Percentiles rank a stretch among this genome's conserved stretches.
Conservation (phyloP, 2,888 invertebrate genomes). For the Hypolimnas misippus region DNA sequence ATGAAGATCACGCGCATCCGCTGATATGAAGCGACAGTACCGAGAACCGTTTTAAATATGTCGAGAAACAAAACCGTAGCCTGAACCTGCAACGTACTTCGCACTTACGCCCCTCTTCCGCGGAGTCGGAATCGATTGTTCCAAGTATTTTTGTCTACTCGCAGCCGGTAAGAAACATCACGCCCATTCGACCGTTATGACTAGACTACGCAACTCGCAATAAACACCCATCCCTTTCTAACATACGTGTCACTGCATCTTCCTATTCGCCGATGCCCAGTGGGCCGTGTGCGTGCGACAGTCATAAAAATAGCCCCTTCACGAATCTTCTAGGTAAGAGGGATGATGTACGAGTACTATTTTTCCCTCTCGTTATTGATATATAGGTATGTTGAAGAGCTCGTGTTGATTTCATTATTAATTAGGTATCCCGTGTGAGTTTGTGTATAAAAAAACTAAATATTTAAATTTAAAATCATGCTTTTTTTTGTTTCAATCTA, state of each 20-base stretch:
- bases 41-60: conserved; percentile 1
- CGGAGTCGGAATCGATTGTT: conserved; percentile 75
- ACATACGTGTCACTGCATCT: conserved; percentile 72
- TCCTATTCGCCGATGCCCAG: conserved; percentile 75
- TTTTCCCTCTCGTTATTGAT: conserved; percentile 75
- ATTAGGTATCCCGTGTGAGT: conserved; percentile 16
- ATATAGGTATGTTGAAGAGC: conserved; percentile 58
- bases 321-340: conserved; percentile 76
- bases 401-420: conserved; percentile 47
- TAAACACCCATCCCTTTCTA: conserved; percentile 74
- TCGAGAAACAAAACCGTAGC: background rate
- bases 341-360: conserved; percentile 67
- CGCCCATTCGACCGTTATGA: conserved; percentile 85
- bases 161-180: conserved; percentile 83
- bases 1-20: background rate
- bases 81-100: too few relatives aligned
- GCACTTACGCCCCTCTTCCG: conserved; percentile 67
- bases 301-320: conserved; percentile 84
- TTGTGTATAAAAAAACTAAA: too few relatives aligned
- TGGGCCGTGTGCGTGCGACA: conserved; percentile 82
- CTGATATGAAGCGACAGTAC: background rate
- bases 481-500: background rate
- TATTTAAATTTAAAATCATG: background rate
- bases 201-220: conserved; percentile 78
- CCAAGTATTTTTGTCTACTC: conserved; percentile 81